Evolutionary conservation across 2,113 vertebrate genomes (phyloP).

Genomic region (Rhinolophus ferrumequinum): DNA sequence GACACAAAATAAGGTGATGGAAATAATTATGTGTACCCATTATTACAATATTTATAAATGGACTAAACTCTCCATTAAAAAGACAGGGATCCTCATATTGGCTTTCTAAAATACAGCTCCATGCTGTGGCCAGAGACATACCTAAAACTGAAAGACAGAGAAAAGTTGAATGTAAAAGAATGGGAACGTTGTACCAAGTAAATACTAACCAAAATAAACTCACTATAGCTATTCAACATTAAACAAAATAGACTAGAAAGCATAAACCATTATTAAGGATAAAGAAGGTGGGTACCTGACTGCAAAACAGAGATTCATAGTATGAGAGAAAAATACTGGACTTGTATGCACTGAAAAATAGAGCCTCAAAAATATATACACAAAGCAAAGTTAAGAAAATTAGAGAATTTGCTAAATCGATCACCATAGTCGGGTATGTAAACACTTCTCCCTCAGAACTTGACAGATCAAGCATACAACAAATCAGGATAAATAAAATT

Average conservation of each 20-base stretch:
- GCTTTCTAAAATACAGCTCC: background rate
- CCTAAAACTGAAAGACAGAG: background rate
- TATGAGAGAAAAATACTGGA: background rate
- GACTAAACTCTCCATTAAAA: background rate
- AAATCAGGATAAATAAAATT: background rate
- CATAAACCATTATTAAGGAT: background rate
- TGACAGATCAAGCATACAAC: background rate
- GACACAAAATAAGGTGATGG: background rate
- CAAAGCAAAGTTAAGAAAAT: background rate
- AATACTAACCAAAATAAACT: background rate
- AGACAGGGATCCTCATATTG: background rate
- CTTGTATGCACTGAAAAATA: background rate
- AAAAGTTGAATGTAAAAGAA: background rate
- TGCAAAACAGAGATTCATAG: background rate
- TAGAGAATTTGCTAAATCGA: background rate
- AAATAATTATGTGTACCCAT: background rate
- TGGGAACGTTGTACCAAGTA: background rate
- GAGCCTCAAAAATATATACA: background rate
- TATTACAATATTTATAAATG: background rate
- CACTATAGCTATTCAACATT: background rate
- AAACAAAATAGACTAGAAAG: background rate
- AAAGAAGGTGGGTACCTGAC: background rate
- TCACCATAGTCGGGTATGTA: background rate
- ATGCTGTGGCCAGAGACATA: background rate
- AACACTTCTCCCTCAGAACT: background rate